Evolutionary conservation across 2,888 invertebrate genomes (phyloP).

Genomic region (Melipona bicolor): DNA sequence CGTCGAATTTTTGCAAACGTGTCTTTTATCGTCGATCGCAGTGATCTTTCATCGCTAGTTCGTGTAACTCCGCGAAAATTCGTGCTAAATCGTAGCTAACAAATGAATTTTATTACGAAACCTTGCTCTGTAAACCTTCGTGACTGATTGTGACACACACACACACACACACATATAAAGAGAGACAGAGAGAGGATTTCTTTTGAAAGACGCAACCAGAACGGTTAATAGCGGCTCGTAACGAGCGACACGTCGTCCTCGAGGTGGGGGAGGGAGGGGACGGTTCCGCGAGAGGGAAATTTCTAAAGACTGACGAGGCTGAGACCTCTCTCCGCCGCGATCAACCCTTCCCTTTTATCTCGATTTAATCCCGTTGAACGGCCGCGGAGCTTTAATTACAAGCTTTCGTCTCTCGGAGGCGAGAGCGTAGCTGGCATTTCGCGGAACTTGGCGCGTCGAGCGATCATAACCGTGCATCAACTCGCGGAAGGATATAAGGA

Average conservation of each 20-base stretch:
- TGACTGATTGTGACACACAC: too few species aligned
- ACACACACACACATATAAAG: not conserved
- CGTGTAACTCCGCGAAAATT: too few species aligned
- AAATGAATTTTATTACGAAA: too few species aligned
- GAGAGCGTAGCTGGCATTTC: too few species aligned
- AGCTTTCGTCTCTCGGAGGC: not conserved
- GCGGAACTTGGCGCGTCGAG: not conserved
- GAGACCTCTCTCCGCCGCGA: not conserved
- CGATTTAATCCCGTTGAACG: slow-evolving; percentile 52
- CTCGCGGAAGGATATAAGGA: not conserved
- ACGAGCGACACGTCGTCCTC: slow-evolving; percentile 38
- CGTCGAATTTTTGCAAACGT: too few species aligned
- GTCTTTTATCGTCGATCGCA: too few species aligned
- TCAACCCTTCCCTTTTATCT: slow-evolving; percentile 26
- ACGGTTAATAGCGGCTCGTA: slow-evolving; percentile 48
- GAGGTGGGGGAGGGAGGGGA: not conserved
- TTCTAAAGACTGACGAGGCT: slow-evolving; percentile 29
- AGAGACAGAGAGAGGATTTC: not conserved
- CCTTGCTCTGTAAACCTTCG: too few species aligned
- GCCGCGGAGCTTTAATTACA: slow-evolving; percentile 44
- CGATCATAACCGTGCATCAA: not conserved
- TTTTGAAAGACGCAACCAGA: slow-evolving; percentile 28
- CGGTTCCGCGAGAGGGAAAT: slow-evolving; percentile 27
- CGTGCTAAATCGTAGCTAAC: too few species aligned
- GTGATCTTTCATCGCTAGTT: too few species aligned